Evolutionary conservation across 2,113 vertebrate genomes (phyloP).

Genomic region (Clinocottus analis): DNA sequence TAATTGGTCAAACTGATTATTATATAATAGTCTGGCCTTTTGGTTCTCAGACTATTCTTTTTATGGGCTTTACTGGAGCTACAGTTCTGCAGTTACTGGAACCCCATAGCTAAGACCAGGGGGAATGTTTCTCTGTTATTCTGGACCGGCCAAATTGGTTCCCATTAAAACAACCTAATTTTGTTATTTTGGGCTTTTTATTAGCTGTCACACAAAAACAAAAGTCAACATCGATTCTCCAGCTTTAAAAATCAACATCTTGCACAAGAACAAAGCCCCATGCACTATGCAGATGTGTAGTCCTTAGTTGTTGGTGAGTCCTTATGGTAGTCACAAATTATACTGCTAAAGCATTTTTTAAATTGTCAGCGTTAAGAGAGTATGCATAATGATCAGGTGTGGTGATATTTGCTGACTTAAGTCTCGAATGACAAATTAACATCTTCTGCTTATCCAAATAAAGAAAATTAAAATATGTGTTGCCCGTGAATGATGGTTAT

Average conservation of each 20-base stretch:
- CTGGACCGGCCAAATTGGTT: slow-evolving; percentile 12
- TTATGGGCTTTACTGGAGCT: slow-evolving; percentile 48
- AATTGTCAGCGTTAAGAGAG: not conserved
- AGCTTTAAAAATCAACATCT: not conserved
- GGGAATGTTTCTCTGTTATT: slow-evolving; percentile 46
- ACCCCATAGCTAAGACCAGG: slow-evolving; percentile 41
- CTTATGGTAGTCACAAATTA: not conserved
- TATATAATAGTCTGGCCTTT: slow-evolving; percentile 44
- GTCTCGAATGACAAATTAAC: not conserved
- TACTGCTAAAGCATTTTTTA: not conserved
- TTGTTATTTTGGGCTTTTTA: not conserved
- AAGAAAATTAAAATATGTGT: not conserved
- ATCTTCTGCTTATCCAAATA: not conserved
- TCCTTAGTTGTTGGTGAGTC: not conserved
- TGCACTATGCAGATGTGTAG: not conserved
- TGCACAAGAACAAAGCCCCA: not conserved
- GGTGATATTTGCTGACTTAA: not conserved
- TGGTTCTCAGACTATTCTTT: slow-evolving; percentile 44
- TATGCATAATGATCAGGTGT: not conserved
- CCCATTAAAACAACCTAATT: not conserved
- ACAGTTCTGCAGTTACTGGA: slow-evolving; percentile 67
- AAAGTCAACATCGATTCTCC: not conserved
- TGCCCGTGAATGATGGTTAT: not conserved
- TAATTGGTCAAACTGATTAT: slow-evolving; percentile 46
- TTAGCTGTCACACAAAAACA: not conserved